A percentile compares a stretch with the other conserved stretches of the same genome.
phyloP scores from a whole-genome alignment of 2,113 vertebrate genomes.

The Microcebus lehilahytsara region DNA sequence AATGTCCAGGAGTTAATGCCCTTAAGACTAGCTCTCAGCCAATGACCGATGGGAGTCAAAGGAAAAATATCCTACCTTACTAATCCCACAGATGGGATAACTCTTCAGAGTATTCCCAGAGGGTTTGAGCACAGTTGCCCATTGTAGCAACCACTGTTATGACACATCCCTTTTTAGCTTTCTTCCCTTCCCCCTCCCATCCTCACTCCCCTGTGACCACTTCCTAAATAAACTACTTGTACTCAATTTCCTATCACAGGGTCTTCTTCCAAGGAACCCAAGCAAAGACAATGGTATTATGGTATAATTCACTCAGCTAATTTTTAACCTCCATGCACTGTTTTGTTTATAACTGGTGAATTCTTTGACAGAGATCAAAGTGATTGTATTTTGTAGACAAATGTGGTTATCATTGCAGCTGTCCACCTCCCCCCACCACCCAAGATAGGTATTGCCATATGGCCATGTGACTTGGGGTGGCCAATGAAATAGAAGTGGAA shows the following conservation, averaged over 20 bases:
- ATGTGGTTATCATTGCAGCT: background rate
- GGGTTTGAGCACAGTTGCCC: background rate
- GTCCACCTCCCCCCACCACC: background rate
- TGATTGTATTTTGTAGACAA: slow-evolving; percentile 43
- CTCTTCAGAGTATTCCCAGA: background rate
- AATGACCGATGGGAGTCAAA: background rate
- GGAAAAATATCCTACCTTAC: background rate
- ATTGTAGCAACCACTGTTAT: background rate
- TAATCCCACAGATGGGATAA: background rate
- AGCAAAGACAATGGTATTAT: background rate
- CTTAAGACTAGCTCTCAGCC: background rate
- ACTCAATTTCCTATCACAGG: background rate
- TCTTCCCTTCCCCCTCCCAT: background rate
- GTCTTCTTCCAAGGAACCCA: background rate
- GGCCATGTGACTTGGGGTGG: background rate
- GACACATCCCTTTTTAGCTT: background rate
- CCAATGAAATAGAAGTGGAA: background rate
- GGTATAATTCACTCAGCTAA: background rate
- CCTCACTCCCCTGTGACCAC: background rate
- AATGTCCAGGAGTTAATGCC: background rate
- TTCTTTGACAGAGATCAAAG: background rate
- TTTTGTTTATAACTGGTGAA: background rate
- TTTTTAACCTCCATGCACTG: background rate
- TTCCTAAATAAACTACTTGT: background rate
- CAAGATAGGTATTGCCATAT: background rate